Percentiles rank a stretch among this genome's conserved stretches.
phyloP scores from a whole-genome alignment of 2,113 vertebrate genomes.

The Perognathus longimembris region DNA sequence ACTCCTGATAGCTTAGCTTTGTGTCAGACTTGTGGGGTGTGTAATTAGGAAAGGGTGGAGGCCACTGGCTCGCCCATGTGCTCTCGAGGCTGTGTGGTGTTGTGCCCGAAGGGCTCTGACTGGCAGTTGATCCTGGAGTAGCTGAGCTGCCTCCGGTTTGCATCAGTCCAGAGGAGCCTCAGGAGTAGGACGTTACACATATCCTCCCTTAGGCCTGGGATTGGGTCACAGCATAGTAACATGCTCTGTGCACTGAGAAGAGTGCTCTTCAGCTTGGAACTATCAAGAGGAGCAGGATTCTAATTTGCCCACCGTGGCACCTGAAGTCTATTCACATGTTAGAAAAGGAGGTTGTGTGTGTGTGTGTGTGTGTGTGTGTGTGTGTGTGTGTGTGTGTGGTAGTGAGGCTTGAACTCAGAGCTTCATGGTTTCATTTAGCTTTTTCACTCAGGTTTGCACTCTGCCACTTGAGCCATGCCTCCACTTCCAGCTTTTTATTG shows the following conservation, averaged over 20 bases:
- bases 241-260: constrained; percentile 1
- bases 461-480: no score
- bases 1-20: background rate
- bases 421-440: no score
- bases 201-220: constrained; percentile 40
- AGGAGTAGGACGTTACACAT: background rate
- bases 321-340: background rate
- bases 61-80: background rate
- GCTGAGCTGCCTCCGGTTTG: background rate
- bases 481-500: no score
- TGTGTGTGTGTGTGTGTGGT: no score
- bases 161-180: background rate
- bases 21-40: background rate
- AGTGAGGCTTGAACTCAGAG: no score
- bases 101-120: background rate
- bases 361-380: no score
- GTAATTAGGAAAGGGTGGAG: background rate
- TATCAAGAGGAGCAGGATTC: background rate
- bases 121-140: constrained; percentile 17
- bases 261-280: constrained; percentile 34
- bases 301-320: background rate
- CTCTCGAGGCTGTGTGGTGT: background rate
- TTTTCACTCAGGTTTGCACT: no score
- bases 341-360: background rate
- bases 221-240: background rate